Conservation (phyloP, 2,888 invertebrate genomes). For the Andricus quercusramuli region DNA sequence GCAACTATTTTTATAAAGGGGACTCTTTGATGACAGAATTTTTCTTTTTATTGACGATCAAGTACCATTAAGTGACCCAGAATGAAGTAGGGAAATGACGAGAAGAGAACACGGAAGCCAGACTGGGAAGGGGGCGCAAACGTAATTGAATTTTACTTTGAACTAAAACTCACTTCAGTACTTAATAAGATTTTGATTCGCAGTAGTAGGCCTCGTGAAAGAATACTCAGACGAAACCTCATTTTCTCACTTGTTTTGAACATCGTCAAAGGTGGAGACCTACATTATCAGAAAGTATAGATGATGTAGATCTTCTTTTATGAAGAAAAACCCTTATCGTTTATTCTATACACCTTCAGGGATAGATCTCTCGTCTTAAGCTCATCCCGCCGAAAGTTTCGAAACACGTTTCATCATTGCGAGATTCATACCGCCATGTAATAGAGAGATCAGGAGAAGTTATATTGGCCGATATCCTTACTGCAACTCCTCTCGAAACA, state of each 20-base stretch:
- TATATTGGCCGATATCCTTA: slow-evolving; percentile 43
- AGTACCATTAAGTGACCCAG: slow-evolving; percentile 33
- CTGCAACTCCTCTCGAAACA: slow-evolving; percentile 52
- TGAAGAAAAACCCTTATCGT: slow-evolving; percentile 28
- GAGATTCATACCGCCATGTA: slow-evolving; percentile 74
- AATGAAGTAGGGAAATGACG: slow-evolving; percentile 47
- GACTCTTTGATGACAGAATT: slow-evolving; percentile 3
- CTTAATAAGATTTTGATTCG: slow-evolving; percentile 73
- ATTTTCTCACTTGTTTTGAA: not conserved
- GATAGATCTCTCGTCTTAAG: not conserved
- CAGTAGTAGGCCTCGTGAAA: slow-evolving; percentile 61
- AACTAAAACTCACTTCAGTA: slow-evolving; percentile 69
- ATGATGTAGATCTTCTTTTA: not conserved
- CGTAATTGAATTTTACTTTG: slow-evolving; percentile 72
- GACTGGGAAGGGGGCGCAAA: slow-evolving; percentile 53
- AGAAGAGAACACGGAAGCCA: slow-evolving; percentile 41
- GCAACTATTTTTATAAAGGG: too few relatives aligned
- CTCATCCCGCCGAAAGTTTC: slow-evolving; percentile 44
- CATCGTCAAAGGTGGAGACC: too few relatives aligned
- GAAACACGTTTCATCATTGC: slow-evolving; percentile 54
- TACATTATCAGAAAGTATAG: not conserved
- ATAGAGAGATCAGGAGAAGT: slow-evolving; percentile 71
- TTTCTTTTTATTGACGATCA: not conserved
- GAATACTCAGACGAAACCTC: slow-evolving; percentile 44
- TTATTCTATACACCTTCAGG: slow-evolving; percentile 29